These are phyloP conservation scores for Pygoscelis adeliae DNA, from an alignment of 2,113 vertebrate species.

Conservation along the genomic window DNA sequence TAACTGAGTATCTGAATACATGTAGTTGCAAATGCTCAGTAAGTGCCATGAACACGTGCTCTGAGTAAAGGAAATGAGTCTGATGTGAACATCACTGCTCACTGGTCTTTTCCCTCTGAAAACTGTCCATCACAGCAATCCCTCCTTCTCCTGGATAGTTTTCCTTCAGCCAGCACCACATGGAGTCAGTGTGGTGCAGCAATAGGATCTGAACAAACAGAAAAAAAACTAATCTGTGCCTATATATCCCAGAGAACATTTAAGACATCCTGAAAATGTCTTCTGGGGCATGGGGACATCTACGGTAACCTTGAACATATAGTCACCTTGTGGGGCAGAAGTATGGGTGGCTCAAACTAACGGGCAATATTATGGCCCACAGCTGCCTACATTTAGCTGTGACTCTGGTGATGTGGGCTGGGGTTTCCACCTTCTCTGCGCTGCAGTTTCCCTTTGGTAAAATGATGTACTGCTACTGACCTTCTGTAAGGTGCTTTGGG, in stretches of 20 bases:
- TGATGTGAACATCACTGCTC: background rate
- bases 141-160: background rate
- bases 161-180: constrained; percentile 34
- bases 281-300: background rate
- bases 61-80: background rate
- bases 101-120: background rate
- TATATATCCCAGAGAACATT: background rate
- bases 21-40: background rate
- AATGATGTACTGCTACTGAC: background rate
- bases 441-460: background rate
- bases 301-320: background rate
- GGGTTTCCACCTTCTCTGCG: background rate
- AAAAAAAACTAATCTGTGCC: background rate
- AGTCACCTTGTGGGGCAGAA: background rate
- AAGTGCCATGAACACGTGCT: background rate
- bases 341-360: background rate
- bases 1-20: background rate
- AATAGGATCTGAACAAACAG: background rate
- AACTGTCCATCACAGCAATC: background rate
- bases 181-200: constrained; percentile 60
- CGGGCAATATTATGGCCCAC: background rate
- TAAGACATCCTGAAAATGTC: background rate
- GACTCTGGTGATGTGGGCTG: background rate
- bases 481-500: background rate
- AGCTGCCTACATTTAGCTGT: background rate